A percentile compares a stretch with the other conserved stretches of the same genome.
Conservation (phyloP, 2,113 vertebrate genomes). For the western clawed frog (Xenopus tropicalis) region UCB_Xtro_10.0 CM004443.2:76054001-76054500, state of each 20-base stretch:
- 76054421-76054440: no score
- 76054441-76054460: no score
- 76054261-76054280: not conserved
- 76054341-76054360: no score
- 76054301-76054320: no score
- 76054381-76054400: no score
- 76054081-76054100: slow-evolving; percentile 65
- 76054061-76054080: slow-evolving; percentile 56
- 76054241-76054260: not conserved
- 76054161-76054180: not conserved
- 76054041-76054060: slow-evolving; percentile 63
- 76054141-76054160: slow-evolving; percentile 12
- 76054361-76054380: no score
- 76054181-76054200: slow-evolving; percentile 1
- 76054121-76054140: slow-evolving; percentile 55
- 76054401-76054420: no score
- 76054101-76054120: slow-evolving; percentile 60
- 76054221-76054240: not conserved
- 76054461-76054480: no score
- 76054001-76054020: slow-evolving; percentile 66
- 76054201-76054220: not conserved
- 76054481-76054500: no score
- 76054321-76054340: no score
- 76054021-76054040: slow-evolving; percentile 63
- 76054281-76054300: no score